Percentiles rank a stretch among this genome's conserved stretches.
phyloP scores from a whole-genome alignment of 2,797 vertebrate genomes.

The Oreochromis grahami region DNA sequence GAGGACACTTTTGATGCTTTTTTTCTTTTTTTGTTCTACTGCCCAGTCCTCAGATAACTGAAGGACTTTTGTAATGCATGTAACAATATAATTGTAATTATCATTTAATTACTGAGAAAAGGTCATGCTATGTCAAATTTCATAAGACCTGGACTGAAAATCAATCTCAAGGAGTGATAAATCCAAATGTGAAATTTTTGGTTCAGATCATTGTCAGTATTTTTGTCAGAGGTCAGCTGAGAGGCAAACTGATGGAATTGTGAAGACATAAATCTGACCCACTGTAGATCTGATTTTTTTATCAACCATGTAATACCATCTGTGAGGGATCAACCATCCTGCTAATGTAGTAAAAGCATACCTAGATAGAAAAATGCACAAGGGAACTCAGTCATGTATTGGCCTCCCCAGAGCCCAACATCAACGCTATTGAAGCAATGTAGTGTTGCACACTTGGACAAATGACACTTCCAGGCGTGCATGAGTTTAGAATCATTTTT shows the following conservation, averaged over 20 bases:
- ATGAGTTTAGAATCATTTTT: background rate
- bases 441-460: background rate
- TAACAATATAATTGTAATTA: background rate
- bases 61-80: background rate
- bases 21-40: background rate
- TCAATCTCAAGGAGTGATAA: background rate
- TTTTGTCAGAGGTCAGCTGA: background rate
- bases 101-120: background rate
- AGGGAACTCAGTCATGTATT: background rate
- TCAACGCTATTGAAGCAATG: background rate
- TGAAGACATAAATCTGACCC: background rate
- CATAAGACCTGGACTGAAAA: background rate
- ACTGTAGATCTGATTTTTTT: background rate
- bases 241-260: background rate
- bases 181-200: background rate
- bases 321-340: background rate
- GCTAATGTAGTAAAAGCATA: background rate
- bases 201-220: background rate
- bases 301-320: background rate
- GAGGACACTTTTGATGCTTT: background rate
- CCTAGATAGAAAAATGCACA: background rate
- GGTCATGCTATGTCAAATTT: background rate
- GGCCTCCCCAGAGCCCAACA: background rate
- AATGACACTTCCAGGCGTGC: background rate
- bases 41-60: background rate